These are phyloP conservation scores for Candidula unifasciata DNA, from an alignment of 2,888 invertebrate genomes.

Conservation along the genomic window DNA sequence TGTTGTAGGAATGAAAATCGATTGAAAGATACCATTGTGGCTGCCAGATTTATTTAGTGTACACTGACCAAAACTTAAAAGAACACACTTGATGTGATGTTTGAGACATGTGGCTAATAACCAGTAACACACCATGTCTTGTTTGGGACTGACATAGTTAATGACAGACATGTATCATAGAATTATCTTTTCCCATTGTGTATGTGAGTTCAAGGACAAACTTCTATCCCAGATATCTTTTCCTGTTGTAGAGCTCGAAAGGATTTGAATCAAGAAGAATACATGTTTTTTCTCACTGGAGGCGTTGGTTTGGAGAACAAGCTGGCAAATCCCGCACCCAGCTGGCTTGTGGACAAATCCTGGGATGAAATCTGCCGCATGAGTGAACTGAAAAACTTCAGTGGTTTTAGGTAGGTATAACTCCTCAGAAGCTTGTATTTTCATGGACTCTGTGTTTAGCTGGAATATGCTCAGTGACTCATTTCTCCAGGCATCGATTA, in stretches of 20 bases:
- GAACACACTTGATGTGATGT: too few species aligned
- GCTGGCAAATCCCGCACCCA: conserved; percentile 82
- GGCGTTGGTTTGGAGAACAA: conserved; percentile 85
- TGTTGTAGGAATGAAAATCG: too few species aligned
- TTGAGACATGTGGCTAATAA: too few species aligned
- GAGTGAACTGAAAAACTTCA: conserved; percentile 83
- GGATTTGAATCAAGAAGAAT: conserved; percentile 78
- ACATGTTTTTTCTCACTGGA: conserved; percentile 80
- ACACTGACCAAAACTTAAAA: too few species aligned
- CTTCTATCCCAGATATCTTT: neutral
- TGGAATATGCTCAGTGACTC: too few species aligned
- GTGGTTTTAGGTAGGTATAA: conserved; percentile 82
- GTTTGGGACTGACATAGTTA: too few species aligned
- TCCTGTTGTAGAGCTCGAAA: conserved; percentile 67
- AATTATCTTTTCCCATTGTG: neutral
- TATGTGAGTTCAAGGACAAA: neutral
- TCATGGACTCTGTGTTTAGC: too few species aligned
- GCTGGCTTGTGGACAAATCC: conserved; percentile 86
- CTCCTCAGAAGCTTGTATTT: too few species aligned
- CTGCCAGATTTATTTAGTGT: too few species aligned
- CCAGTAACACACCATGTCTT: too few species aligned
- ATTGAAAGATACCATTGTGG: too few species aligned
- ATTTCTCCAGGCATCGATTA: too few species aligned
- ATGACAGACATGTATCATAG: neutral
- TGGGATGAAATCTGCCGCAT: conserved; percentile 91